Conservation (phyloP, 2,797 vertebrate species). For the Nannoperca obscura region DNA sequence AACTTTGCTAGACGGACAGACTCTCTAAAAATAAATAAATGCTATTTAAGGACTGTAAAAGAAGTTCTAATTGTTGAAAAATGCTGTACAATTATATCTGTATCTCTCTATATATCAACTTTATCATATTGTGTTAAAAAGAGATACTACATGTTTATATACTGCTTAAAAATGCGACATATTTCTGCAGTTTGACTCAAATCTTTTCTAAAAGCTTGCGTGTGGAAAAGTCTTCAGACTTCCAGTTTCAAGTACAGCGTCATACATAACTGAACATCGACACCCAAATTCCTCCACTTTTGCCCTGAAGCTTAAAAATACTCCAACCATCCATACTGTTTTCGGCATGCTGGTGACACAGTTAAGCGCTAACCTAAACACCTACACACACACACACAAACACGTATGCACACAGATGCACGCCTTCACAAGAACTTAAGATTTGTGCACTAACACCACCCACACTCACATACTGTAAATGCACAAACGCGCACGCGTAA, state of each 20-base stretch:
- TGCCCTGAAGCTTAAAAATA: slow-evolving; percentile 16
- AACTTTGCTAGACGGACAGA: neutral
- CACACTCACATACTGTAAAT: slow-evolving; percentile 25
- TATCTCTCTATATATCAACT: neutral
- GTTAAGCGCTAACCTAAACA: neutral
- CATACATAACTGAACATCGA: neutral
- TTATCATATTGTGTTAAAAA: neutral
- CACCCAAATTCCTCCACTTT: slow-evolving; percentile 8
- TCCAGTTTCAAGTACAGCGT: neutral
- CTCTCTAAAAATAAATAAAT: neutral
- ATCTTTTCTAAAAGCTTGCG: neutral
- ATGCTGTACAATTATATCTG: neutral
- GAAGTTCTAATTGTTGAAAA: neutral
- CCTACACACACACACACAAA: slow-evolving; percentile 18
- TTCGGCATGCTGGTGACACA: slow-evolving; percentile 9
- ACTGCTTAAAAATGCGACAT: neutral
- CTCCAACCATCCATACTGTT: neutral
- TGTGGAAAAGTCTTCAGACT: neutral
- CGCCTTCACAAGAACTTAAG: slow-evolving; percentile 14
- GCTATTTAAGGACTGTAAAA: neutral
- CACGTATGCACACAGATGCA: slow-evolving; percentile 3
- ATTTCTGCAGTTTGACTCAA: neutral
- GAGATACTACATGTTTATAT: neutral
- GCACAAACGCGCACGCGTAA: slow-evolving; percentile 5
- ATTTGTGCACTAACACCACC: slow-evolving; percentile 17